phyloP scores from a whole-genome alignment of 2,113 vertebrate genomes.

The Eulacestoma nigropectus region DNA sequence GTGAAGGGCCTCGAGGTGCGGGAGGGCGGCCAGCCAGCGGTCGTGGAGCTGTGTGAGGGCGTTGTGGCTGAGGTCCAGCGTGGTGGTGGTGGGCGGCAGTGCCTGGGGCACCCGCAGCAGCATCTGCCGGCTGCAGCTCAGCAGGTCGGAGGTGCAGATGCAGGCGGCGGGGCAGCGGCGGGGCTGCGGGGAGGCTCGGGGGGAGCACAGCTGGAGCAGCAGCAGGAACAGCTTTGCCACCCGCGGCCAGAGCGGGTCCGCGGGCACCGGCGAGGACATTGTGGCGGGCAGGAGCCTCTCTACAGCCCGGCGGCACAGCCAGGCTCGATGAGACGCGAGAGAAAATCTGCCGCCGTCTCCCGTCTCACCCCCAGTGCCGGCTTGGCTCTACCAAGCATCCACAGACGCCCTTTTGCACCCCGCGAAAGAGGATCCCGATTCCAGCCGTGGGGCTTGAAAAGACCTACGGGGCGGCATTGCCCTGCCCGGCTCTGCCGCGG shows the following conservation, averaged over 20 bases:
- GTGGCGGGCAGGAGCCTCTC: background rate
- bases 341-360: background rate
- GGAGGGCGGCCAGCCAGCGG: slow-evolving; percentile 72
- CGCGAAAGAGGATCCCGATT: background rate
- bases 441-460: background rate
- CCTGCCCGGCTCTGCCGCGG: background rate
- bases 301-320: background rate
- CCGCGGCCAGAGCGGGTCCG: background rate
- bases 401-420: background rate
- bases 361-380: background rate
- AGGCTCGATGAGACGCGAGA: background rate
- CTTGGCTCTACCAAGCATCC: background rate
- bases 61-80: slow-evolving; percentile 91
- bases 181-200: background rate
- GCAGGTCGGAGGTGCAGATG: slow-evolving; percentile 86
- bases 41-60: slow-evolving; percentile 70
- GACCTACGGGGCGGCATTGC: background rate
- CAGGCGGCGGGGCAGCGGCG: slow-evolving; percentile 71
- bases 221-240: background rate
- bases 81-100: slow-evolving; percentile 73
- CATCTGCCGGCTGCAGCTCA: slow-evolving; percentile 82
- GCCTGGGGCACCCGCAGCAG: slow-evolving; percentile 73
- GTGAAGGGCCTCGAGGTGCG: slow-evolving; percentile 77
- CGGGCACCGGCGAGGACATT: slow-evolving; percentile 26
- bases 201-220: background rate